Conservation (phyloP, 2,113 vertebrate species). For the Psilopogon haemacephalus region DNA sequence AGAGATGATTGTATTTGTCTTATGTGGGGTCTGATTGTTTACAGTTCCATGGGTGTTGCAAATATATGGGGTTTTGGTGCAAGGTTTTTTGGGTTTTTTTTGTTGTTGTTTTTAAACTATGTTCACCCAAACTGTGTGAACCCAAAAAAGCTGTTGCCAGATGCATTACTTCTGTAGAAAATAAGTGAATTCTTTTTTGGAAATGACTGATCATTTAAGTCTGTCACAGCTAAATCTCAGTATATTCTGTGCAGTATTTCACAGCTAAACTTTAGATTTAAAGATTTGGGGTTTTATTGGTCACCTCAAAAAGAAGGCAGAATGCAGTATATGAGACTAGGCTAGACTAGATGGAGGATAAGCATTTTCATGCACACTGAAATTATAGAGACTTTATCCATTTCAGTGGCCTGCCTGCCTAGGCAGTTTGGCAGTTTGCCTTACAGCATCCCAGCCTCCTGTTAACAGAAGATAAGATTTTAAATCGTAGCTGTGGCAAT, state of each 20-base stretch:
- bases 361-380: background rate
- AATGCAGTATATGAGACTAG: background rate
- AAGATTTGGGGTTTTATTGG: background rate
- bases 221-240: background rate
- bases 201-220: background rate
- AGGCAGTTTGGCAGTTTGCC: background rate
- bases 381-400: background rate
- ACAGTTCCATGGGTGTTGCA: background rate
- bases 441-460: background rate
- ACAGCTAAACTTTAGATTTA: background rate
- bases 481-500: background rate
- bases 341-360: background rate
- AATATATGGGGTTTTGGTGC: background rate
- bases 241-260: background rate
- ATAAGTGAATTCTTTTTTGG: background rate
- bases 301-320: background rate
- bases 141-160: no score
- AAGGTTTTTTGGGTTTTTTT: background rate
- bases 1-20: background rate
- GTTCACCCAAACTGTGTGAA: no score
- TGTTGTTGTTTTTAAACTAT: background rate
- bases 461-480: background rate
- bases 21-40: background rate
- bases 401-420: background rate
- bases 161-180: background rate